Evolutionary conservation across 2,113 vertebrate genomes (phyloP), one percentile per base, ranked within the genome.

Genomic region (Prionailurus bengalensis): DNA sequence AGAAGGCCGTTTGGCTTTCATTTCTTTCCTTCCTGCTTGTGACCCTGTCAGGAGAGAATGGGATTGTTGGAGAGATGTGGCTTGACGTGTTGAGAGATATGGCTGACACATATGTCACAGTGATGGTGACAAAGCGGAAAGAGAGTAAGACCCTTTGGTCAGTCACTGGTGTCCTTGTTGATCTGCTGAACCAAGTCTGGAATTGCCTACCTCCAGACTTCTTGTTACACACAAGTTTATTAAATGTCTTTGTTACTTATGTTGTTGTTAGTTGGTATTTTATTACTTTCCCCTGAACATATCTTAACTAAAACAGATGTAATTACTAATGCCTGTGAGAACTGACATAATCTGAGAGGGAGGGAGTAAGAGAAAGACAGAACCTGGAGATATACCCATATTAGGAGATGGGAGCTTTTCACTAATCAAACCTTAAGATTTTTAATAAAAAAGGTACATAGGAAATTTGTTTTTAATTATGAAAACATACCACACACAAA

Each of bases 381-480:
- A 65, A 13, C 74, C 89, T 96, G 82, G 45, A 39, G 68, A 29
- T 31, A 83, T 1, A 79, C 13, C 9, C 7, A 17, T 36, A 68
- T 63, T 63, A 84, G 65, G 89, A 95, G 33, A 66, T 13, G 14
- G 79, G 86, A 73, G 31, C 61, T 48, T 91, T 63, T 83, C 45
- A 23, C 33, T 91, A 86, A 79, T 53, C 78, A 95, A 82, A 68
- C 9, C 21, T 71, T 4, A 88, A 31, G 29, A 9, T 53, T 91
- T 90, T 91, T 74, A 82, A 82, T 70, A 51, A 85, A 91, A 94
- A 79, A 91, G 16, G 14, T 48, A 63, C 33, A 65, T 5, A 89
- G n/a, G 80, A 88, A 91, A 27, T n/a, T 51, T 73, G 23, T 70
- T 95, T 95, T 68, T 48, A 27, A 89, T 79, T 29, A n/a, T 79